These are phyloP conservation scores for Gambusia affinis DNA, from an alignment of 2,113 vertebrate genomes.

Conservation along the genomic window DNA sequence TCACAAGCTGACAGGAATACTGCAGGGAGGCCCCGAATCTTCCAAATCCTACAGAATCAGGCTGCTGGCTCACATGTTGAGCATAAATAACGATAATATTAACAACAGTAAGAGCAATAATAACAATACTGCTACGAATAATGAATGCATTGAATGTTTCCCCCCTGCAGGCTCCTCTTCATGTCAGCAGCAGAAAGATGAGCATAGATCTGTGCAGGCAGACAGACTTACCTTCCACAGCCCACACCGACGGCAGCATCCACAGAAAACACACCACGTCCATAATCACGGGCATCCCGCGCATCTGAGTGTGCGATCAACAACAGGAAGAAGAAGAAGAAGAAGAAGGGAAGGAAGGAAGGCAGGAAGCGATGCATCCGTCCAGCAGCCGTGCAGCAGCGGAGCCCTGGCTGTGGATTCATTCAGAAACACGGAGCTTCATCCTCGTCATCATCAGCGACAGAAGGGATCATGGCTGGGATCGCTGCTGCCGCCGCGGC, in stretches of 20 bases:
- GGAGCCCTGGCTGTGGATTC: slow-evolving; percentile 50
- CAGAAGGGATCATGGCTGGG: slow-evolving; percentile 36
- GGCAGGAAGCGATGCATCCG: slow-evolving; percentile 55
- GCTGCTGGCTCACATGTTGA: too few species aligned
- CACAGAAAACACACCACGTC: slow-evolving; percentile 70
- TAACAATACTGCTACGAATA: background rate
- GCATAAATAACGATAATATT: background rate
- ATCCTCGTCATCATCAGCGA: slow-evolving; percentile 30
- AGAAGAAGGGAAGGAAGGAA: background rate
- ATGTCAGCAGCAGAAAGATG: too few species aligned
- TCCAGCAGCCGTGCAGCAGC: slow-evolving; percentile 41
- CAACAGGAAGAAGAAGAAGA: background rate
- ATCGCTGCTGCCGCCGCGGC: slow-evolving; percentile 24
- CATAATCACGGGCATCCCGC: slow-evolving; percentile 59
- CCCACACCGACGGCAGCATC: slow-evolving; percentile 71
- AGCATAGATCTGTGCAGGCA: background rate
- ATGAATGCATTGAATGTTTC: background rate
- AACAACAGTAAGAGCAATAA: background rate
- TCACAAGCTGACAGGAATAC: too few species aligned
- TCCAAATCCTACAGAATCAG: too few species aligned
- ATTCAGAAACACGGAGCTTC: slow-evolving; percentile 50
- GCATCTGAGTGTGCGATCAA: slow-evolving; percentile 19
- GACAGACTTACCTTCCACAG: slow-evolving; percentile 76
- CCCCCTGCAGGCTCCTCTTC: background rate
- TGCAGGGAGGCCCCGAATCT: too few species aligned